A percentile compares a stretch with the other conserved stretches of the same genome.
Conservation (phyloP, 1,140 invertebrate genomes). For the Melitaea cinxia region DNA sequence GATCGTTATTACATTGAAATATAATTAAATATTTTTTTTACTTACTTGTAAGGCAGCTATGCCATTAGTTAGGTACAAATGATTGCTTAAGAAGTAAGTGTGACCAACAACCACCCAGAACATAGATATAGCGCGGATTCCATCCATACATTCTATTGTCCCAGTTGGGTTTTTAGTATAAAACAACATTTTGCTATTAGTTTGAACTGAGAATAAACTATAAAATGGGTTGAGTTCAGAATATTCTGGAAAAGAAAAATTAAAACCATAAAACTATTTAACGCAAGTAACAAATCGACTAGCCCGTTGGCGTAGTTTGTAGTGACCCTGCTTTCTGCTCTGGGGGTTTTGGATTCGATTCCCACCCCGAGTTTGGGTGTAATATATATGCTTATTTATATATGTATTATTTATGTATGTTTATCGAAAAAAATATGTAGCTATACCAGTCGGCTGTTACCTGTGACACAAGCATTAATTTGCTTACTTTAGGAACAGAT, state of each 20-base stretch:
- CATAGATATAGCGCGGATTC: slow-evolving; percentile 84
- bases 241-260: slow-evolving; percentile 43
- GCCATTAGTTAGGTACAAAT: slow-evolving; percentile 43
- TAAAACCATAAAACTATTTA: neutral
- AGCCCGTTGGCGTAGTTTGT: too few species aligned
- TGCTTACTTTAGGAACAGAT: too few species aligned
- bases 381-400: too few species aligned
- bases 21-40: too few species aligned
- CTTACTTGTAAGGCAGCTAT: slow-evolving; percentile 42
- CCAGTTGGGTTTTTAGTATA: slow-evolving; percentile 46
- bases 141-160: slow-evolving; percentile 79
- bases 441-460: too few species aligned
- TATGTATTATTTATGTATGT: too few species aligned
- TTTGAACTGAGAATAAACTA: slow-evolving; percentile 59
- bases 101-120: slow-evolving; percentile 84
- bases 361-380: too few species aligned
- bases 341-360: too few species aligned
- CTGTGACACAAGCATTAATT: too few species aligned
- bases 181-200: slow-evolving; percentile 54
- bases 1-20: too few species aligned
- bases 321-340: too few species aligned
- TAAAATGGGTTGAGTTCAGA: slow-evolving; percentile 43
- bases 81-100: slow-evolving; percentile 27
- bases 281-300: neutral
- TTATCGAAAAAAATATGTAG: too few species aligned